Conservation (phyloP, 35 echinoderm and acorn worm species). For the Ophioderma brevispina region DNA sequence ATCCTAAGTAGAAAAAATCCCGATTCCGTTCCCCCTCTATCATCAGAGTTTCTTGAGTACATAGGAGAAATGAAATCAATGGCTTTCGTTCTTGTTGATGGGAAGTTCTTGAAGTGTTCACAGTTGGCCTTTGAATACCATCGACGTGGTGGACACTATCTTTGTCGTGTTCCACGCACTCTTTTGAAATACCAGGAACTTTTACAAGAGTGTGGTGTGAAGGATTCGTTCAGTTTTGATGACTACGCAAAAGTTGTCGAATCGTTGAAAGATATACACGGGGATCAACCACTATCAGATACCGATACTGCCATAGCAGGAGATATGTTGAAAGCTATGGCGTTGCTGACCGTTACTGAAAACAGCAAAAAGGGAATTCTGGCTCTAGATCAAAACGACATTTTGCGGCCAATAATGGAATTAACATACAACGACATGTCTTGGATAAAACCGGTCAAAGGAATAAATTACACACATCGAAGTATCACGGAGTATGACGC, state of each 20-base stretch:
- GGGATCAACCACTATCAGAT: slow-evolving; percentile 4
- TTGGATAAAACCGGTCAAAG: neutral
- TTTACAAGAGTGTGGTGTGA: slow-evolving; percentile 49
- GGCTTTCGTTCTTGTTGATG: slow-evolving; percentile 1
- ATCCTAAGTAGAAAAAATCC: neutral
- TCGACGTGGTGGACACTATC: slow-evolving; percentile 23
- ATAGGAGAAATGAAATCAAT: neutral
- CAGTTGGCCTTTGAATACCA: slow-evolving; percentile 21
- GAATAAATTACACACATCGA: neutral
- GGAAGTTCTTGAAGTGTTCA: neutral
- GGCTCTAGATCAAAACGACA: neutral
- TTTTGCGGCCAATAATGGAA: neutral
- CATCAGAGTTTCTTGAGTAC: neutral
- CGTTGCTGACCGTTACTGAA: neutral
- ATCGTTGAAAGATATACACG: slow-evolving; percentile 6
- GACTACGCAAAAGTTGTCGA: slow-evolving; percentile 38
- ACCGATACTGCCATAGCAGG: neutral
- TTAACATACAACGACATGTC: slow-evolving; percentile 3
- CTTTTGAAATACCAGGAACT: slow-evolving; percentile 16
- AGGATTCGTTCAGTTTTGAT: slow-evolving; percentile 22
- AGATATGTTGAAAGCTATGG: neutral
- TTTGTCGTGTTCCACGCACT: slow-evolving; percentile 10
- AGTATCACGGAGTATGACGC: neutral
- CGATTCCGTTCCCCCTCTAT: neutral
- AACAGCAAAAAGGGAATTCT: neutral